A percentile compares a stretch with the other conserved stretches of the same genome.
Conservation (phyloP, 2,113 vertebrate species). For the Thomomys bottae region DNA sequence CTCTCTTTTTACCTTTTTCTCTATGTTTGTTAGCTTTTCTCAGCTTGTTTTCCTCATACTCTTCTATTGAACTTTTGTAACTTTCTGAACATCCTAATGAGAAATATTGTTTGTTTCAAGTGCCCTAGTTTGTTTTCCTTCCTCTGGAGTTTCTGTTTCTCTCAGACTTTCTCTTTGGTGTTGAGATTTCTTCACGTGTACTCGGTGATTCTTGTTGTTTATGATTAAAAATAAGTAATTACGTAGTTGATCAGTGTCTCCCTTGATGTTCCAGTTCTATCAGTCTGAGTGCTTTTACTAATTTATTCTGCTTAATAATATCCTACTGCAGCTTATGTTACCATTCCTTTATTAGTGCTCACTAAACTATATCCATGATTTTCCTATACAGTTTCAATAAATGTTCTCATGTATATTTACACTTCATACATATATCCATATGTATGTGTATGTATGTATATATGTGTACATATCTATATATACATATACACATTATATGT, state of each 20-base stretch:
- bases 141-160: not conserved
- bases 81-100: not conserved
- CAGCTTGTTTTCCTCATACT: not conserved
- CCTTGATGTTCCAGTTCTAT: not conserved
- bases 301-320: not conserved
- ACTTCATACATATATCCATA: too few species aligned
- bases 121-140: not conserved
- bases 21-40: not conserved
- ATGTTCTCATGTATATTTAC: not conserved
- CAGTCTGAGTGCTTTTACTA: not conserved
- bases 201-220: not conserved
- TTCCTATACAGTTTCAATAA: not conserved
- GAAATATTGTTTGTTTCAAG: not conserved
- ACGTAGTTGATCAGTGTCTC: not conserved
- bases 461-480: too few species aligned
- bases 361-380: constrained; percentile 33
- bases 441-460: too few species aligned
- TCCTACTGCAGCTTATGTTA: not conserved
- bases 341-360: not conserved
- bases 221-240: not conserved
- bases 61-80: constrained; percentile 5
- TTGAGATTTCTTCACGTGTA: not conserved
- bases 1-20: not conserved
- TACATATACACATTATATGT: too few species aligned
- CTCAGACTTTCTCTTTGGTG: not conserved